Conservation (phyloP, 2,113 vertebrate species). For the Cryptomyrus ogoouensis region DNA sequence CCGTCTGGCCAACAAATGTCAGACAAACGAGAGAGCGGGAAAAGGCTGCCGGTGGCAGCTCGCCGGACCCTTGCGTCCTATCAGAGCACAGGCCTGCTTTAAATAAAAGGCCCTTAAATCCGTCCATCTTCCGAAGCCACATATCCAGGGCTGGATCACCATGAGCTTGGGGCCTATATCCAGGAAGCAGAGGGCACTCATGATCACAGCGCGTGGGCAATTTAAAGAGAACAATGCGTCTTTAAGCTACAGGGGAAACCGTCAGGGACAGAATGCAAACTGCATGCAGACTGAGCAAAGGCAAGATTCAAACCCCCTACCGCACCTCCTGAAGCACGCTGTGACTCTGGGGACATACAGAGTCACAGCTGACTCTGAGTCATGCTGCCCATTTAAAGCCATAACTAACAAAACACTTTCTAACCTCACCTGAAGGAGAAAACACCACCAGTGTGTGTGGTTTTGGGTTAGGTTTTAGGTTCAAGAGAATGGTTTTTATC, state of each 20-base stretch:
- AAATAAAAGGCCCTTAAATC: background rate
- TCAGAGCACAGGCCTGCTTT: background rate
- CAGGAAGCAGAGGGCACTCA: background rate
- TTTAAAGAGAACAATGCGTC: background rate
- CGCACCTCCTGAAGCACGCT: background rate
- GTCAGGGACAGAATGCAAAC: background rate
- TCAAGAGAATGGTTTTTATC: background rate
- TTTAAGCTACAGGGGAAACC: background rate
- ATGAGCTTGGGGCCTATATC: background rate
- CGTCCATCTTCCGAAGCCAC: background rate
- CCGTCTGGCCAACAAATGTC: conserved; percentile 43
- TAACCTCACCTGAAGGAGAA: background rate
- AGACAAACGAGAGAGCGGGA: background rate
- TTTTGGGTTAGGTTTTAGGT: background rate
- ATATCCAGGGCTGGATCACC: background rate
- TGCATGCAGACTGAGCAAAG: background rate
- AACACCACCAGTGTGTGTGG: background rate
- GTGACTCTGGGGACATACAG: background rate
- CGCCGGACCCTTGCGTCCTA: background rate
- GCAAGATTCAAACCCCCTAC: background rate
- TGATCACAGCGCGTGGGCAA: background rate
- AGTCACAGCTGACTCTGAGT: background rate
- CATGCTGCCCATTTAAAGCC: background rate
- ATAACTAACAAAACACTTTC: background rate
- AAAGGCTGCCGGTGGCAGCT: background rate